A percentile compares a stretch with the other conserved stretches of the same genome.
These are phyloP conservation scores for Hiodon alosoides DNA, from an alignment of 2,113 vertebrate genomes.

Conservation along the genomic window DNA sequence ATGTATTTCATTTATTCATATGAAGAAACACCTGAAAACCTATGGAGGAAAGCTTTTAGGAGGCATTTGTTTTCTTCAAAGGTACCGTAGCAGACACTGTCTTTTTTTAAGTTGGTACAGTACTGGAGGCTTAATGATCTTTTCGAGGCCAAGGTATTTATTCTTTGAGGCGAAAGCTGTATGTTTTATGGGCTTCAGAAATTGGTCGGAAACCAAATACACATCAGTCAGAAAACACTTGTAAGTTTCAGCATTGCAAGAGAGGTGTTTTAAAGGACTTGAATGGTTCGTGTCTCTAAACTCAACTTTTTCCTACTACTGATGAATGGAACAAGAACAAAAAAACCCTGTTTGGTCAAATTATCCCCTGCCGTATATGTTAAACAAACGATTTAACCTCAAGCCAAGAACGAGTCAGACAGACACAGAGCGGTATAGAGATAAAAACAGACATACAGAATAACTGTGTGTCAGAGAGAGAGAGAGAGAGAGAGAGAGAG, in stretches of 20 bases:
- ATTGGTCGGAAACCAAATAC: background rate
- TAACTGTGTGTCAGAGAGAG: background rate
- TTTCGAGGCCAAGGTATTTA: slow-evolving; percentile 4
- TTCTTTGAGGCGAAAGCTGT: background rate
- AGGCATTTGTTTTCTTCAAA: slow-evolving; percentile 6
- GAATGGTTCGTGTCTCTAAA: background rate
- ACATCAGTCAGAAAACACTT: background rate
- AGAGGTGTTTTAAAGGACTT: background rate
- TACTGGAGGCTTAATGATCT: slow-evolving; percentile 3
- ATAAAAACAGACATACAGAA: no score
- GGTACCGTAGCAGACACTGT: background rate
- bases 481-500: background rate
- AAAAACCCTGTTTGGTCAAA: background rate
- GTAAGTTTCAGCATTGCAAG: background rate
- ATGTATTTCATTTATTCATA: background rate
- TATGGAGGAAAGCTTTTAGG: background rate
- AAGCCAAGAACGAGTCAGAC: background rate
- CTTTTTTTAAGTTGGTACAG: background rate
- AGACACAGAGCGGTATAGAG: no score
- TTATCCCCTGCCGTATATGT: background rate
- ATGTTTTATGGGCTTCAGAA: slow-evolving; percentile 17
- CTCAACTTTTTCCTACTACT: background rate
- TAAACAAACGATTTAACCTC: background rate
- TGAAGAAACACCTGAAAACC: background rate
- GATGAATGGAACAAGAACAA: background rate